A percentile compares a stretch with the other conserved stretches of the same genome.
These are phyloP conservation scores for Chromis chromis DNA, from an alignment of 2,797 vertebrate genomes.

Conservation along the genomic window DNA sequence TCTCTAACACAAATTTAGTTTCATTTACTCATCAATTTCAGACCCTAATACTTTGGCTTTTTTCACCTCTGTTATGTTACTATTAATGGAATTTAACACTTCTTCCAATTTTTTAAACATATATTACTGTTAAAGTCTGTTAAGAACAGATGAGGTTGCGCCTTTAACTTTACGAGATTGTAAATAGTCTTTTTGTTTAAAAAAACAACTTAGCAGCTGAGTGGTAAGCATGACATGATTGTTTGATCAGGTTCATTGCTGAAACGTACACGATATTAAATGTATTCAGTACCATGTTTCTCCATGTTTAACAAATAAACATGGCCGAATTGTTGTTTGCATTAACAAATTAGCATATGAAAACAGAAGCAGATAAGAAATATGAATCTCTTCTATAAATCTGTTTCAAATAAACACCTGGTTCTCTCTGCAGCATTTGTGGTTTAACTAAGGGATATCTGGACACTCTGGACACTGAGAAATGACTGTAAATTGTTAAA, in stretches of 20 bases:
- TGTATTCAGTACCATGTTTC: not conserved
- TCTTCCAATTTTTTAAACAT: not conserved
- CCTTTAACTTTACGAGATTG: not conserved
- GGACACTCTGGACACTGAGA: not conserved
- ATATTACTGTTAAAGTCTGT: not conserved
- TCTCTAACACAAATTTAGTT: not conserved
- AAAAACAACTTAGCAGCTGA: not conserved
- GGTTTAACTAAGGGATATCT: not conserved
- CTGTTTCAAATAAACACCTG: not conserved
- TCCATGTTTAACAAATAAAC: not conserved
- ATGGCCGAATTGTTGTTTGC: not conserved
- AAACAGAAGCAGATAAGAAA: not conserved
- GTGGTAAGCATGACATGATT: not conserved
- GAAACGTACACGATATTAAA: not conserved
- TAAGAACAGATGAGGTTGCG: not conserved
- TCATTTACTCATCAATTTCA: not conserved
- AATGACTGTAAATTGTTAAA: slow-evolving; percentile 3
- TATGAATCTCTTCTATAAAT: not conserved
- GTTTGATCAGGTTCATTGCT: not conserved
- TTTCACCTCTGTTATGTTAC: not conserved
- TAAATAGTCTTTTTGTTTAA: not conserved
- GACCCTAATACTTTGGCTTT: not conserved
- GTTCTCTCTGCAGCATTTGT: not conserved
- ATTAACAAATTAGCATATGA: not conserved
- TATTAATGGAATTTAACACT: not conserved